phyloP scores from a whole-genome alignment of 2,113 vertebrate species.

The Microcebus griseorufus region DNA sequence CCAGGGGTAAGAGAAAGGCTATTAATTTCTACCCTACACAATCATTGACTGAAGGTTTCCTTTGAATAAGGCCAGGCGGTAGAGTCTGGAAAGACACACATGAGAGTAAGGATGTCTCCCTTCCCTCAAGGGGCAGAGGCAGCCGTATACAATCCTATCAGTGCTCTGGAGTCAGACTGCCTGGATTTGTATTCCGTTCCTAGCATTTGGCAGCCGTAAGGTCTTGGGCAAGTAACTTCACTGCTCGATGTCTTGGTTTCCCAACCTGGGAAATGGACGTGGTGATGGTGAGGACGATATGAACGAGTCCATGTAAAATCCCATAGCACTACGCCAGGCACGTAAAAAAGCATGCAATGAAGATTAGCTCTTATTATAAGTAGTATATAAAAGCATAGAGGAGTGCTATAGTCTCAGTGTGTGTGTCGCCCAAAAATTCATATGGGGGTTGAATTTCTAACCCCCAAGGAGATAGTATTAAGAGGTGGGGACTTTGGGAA shows the following conservation, averaged over 20 bases:
- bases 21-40: neutral
- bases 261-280: neutral
- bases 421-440: neutral
- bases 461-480: neutral
- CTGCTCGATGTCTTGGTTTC: neutral
- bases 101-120: neutral
- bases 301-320: neutral
- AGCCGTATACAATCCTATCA: neutral
- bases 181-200: neutral
- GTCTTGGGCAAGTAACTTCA: neutral
- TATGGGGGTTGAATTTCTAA: neutral
- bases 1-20: neutral
- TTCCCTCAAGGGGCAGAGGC: neutral
- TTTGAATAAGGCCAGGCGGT: neutral
- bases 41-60: neutral
- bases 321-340: neutral
- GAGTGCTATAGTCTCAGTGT: neutral
- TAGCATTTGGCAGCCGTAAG: neutral
- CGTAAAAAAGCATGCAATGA: neutral
- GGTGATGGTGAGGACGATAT: neutral
- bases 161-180: neutral
- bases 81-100: neutral
- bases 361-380: neutral
- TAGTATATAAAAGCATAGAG: neutral
- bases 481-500: neutral